Evolutionary conservation across 2,888 invertebrate species (phyloP).

Genomic region (Drosophila birchii): DNA sequence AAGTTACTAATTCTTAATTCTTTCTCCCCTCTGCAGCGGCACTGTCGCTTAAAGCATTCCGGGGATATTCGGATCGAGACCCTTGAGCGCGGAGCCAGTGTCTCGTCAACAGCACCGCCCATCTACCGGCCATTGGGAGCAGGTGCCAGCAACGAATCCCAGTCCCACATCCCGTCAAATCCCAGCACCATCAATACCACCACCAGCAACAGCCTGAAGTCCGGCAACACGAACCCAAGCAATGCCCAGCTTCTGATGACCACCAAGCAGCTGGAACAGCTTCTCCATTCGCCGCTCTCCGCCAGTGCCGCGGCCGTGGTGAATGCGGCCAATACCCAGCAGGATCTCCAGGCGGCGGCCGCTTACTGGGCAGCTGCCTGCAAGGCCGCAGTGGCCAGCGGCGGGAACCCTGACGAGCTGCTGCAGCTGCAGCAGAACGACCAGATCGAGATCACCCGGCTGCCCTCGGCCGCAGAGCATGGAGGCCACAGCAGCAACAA

Average conservation of each 20-base stretch:
- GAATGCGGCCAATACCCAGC: conserved; percentile 75
- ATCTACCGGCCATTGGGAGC: conserved; percentile 82
- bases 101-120: conserved; percentile 65
- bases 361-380: conserved; percentile 79
- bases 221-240: conserved; percentile 28
- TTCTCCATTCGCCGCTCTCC: conserved; percentile 71
- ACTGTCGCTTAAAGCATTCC: conserved; percentile 91
- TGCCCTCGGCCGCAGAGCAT: conserved; percentile 57
- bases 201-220: conserved; percentile 14
- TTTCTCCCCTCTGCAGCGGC: conserved; percentile 86
- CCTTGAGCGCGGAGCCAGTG: conserved; percentile 81
- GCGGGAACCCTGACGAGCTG: conserved; percentile 71
- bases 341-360: conserved; percentile 79
- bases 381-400: conserved; percentile 70
- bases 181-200: conserved; percentile 45
- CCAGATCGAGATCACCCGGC: conserved; percentile 83
- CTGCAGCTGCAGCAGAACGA: conserved; percentile 81
- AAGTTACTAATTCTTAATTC: conserved; percentile 1
- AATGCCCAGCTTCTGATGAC: conserved; percentile 62
- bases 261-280: conserved; percentile 69
- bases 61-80: conserved; percentile 90
- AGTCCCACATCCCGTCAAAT: conserved; percentile 46
- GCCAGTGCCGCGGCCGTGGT: conserved; percentile 73
- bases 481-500: conserved; percentile 19
- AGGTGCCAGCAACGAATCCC: conserved; percentile 75